Evolutionary conservation across 2,888 invertebrate species (phyloP), one percentile per base, ranked within the genome.

Genomic region (Cosmorhoe ocellata): DNA sequence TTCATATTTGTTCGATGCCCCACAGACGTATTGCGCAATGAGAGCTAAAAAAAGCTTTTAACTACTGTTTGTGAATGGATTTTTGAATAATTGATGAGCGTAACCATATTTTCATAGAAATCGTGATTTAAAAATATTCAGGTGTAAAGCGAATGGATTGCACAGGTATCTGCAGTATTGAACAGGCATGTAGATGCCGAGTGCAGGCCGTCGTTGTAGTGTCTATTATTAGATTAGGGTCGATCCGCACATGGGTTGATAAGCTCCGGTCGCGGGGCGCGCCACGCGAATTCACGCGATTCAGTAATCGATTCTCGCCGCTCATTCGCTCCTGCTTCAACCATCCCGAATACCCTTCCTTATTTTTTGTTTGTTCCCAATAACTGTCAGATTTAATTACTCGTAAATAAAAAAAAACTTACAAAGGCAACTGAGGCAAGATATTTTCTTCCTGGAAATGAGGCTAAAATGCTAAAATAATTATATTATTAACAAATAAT

Each of bases 151-250:
- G 6, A 22, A 9, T n/a, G 22, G 31, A 24, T 33, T 18, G 4
- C 4, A 18, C 18, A 18, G 4, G 4, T 3, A 3, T 3, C 18
- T 3, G 18, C 4, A 18, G 14, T 22, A 26, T 13, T 26, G 32
- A 32, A 22, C 39, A 40, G 33, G 38, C 49, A 31, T 34, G 40
- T 56, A 46, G 52, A 57, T 48, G 43, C 56, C 48, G 63, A 66
- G 66, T 69, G 67, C 67, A 76, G 67, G 67, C 69, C 71, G 68
- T 65, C 63, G 58, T 51, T 64, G n/a, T n/a, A n/a, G 18, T 18
- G 24, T 74, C 79, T 82, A 80, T 81, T 78, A 82, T 82, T 82
- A 80, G 81, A 81, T 81, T 78, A 81, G 75, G 74, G 80, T 80
- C 79, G 77, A 74, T 75, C 67, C 61, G 65, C 53, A 61, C 61